Percentiles rank a stretch among this genome's conserved stretches.
These are phyloP conservation scores for Listronotus bonariensis DNA, from an alignment of 1,140 invertebrate species.

Conservation along the genomic window DNA sequence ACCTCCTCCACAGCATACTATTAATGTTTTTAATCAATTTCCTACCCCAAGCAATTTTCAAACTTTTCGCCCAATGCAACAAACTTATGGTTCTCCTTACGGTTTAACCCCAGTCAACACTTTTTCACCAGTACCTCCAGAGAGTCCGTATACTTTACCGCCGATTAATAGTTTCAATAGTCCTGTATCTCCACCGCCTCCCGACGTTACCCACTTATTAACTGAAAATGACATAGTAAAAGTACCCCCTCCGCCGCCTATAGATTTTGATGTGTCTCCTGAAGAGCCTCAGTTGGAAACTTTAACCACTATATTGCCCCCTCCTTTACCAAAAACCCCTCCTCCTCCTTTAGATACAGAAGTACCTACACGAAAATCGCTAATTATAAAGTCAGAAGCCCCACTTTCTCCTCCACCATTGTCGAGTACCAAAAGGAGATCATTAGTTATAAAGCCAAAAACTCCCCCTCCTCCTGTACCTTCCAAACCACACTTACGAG, in stretches of 20 bases:
- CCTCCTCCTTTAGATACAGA: constrained; percentile 15
- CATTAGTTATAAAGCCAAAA: constrained; percentile 33
- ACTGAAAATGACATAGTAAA: constrained; percentile 32
- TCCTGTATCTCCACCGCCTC: constrained; percentile 27
- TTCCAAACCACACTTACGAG: constrained; percentile 45
- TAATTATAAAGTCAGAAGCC: constrained; percentile 35
- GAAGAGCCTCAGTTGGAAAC: too few relatives aligned
- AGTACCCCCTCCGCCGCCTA: constrained; percentile 38
- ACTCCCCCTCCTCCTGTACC: constrained; percentile 47
- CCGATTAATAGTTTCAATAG: neutral
- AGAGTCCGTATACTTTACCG: neutral
- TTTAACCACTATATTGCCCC: neutral
- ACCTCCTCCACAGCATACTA: constrained; percentile 13
- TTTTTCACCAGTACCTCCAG: neutral
- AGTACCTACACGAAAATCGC: neutral
- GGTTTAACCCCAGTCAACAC: constrained; percentile 2
- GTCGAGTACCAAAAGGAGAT: constrained; percentile 5
- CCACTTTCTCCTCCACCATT: constrained; percentile 14
- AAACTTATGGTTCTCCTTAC: neutral
- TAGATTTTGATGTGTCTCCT: constrained; percentile 21
- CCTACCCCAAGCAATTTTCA: constrained; percentile 8
- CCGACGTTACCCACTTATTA: constrained; percentile 24
- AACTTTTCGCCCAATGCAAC: neutral
- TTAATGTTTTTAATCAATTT: constrained; percentile 30
- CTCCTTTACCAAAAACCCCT: constrained; percentile 30